phyloP scores from a whole-genome alignment of 1,140 invertebrate species.

The Drosophila dunni region DNA sequence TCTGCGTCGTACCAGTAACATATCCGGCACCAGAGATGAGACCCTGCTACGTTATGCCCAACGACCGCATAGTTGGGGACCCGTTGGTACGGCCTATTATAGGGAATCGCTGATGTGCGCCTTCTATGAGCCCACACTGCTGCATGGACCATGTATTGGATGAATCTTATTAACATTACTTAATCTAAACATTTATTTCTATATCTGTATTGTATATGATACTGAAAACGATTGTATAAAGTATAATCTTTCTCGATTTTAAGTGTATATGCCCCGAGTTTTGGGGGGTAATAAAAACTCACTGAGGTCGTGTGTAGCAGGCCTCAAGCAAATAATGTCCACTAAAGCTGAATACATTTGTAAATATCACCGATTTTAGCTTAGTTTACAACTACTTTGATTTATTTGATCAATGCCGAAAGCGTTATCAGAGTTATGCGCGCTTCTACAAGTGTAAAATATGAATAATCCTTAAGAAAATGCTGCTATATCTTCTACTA shows the following conservation, averaged over 20 bases:
- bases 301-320: constrained; percentile 66
- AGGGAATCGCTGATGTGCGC: constrained; percentile 81
- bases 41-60: constrained; percentile 42
- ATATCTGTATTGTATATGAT: constrained; percentile 9
- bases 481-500: constrained; percentile 33
- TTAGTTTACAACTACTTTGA: constrained; percentile 25
- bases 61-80: constrained; percentile 83
- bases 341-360: constrained; percentile 31
- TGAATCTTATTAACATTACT: constrained; percentile 55
- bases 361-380: constrained; percentile 60
- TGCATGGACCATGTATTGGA: constrained; percentile 84
- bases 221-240: constrained; percentile 67
- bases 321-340: constrained; percentile 25
- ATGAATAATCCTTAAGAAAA: constrained; percentile 7
- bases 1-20: constrained; percentile 60
- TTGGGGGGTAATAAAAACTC: constrained; percentile 58
- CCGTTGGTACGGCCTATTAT: constrained; percentile 79
- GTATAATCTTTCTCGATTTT: constrained; percentile 33
- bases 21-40: constrained; percentile 63
- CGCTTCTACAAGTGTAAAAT: constrained; percentile 73
- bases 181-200: constrained; percentile 1
- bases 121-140: constrained; percentile 75
- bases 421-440: constrained; percentile 57
- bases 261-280: constrained; percentile 52
- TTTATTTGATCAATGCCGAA: constrained; percentile 36